These are phyloP conservation scores for Aphelenchoides besseyi DNA, from an alignment of 1,140 invertebrate genomes.

Conservation along the genomic window DNA sequence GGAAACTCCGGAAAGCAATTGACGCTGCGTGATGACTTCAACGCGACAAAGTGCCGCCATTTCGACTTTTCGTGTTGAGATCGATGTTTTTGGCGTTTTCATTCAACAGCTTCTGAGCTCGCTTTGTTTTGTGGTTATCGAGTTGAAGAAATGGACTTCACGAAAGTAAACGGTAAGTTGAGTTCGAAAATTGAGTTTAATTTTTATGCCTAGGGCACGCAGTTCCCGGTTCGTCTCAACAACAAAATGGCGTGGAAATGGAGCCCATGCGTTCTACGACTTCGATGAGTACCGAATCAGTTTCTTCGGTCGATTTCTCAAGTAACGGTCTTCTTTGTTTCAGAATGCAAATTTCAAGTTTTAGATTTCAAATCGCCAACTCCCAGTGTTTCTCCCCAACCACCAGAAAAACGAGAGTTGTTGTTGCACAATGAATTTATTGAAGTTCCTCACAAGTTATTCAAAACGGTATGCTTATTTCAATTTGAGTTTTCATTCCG, in stretches of 20 bases:
- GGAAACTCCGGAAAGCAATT: too few relatives aligned
- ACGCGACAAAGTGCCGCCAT: neutral
- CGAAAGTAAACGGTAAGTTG: neutral
- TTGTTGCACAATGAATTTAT: conserved; percentile 5
- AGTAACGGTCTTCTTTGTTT: conserved; percentile 1
- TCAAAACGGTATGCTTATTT: conserved; percentile 12
- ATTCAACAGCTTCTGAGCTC: neutral
- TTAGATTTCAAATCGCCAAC: conserved; percentile 9
- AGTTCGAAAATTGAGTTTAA: neutral
- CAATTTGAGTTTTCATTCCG: neutral
- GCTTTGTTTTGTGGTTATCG: neutral
- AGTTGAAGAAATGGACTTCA: neutral
- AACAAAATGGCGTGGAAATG: neutral
- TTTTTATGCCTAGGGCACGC: neutral
- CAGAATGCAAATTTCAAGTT: too few relatives aligned
- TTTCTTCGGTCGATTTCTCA: neutral
- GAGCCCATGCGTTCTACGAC: neutral
- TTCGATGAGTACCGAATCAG: neutral
- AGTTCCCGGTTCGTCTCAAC: neutral
- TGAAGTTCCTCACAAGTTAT: conserved; percentile 19
- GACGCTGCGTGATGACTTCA: too few relatives aligned
- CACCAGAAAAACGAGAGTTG: conserved; percentile 15
- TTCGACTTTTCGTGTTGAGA: neutral
- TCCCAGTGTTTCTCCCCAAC: neutral
- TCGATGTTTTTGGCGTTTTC: neutral